Evolutionary conservation across 2,797 vertebrate genomes (phyloP).

Genomic region (Prunella strophiata): DNA sequence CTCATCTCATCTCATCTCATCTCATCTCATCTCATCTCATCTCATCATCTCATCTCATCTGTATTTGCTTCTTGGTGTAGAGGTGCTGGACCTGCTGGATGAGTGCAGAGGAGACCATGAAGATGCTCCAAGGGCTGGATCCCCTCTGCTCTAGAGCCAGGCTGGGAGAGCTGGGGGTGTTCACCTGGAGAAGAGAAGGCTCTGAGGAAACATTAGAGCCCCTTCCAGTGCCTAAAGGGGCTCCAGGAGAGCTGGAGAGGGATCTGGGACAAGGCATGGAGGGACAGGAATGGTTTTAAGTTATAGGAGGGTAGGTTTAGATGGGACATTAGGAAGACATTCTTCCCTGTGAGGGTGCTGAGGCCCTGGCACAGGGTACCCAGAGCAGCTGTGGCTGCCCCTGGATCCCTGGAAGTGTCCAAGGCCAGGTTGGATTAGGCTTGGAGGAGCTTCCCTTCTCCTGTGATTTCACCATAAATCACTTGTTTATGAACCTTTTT

Average conservation of each 20-base stretch:
- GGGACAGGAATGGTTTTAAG: neutral
- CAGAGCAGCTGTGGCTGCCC: neutral
- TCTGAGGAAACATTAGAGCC: neutral
- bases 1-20: neutral
- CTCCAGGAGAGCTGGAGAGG: neutral
- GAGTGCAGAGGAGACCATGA: neutral
- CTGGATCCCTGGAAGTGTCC: neutral
- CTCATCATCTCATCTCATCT: neutral
- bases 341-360: rapidly evolving
- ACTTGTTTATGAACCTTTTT: neutral
- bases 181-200: neutral
- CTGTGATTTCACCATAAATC: neutral
- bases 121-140: neutral
- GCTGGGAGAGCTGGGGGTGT: neutral
- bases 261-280: rapidly evolving
- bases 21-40: neutral
- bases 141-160: neutral
- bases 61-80: neutral
- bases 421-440: rapidly evolving
- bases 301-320: neutral
- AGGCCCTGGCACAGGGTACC: neutral
- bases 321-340: neutral
- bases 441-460: neutral
- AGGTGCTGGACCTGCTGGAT: neutral
- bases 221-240: neutral